Base-by-base conservation (phyloP, 2,797 vertebrate genomes). In the Zenarchopterus dispar region DNA sequence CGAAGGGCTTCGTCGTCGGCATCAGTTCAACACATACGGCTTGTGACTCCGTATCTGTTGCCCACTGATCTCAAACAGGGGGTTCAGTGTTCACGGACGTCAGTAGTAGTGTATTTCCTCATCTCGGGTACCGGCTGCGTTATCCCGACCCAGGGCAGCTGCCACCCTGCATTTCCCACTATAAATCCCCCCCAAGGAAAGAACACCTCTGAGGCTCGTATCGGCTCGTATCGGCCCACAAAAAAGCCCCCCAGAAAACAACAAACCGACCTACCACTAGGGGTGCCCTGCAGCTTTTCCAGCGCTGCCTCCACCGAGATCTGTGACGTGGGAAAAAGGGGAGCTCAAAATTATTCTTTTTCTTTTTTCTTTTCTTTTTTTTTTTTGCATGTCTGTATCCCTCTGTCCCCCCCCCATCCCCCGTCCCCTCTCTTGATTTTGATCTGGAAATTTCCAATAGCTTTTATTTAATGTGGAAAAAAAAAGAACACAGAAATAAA, bases 401-500 rank as follows among this genome's bases (percentile, higher is more conserved):
- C 81, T 73, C 60, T 49, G 49, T 52, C 68, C 80, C 69, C 83
- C 76, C 83, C 76, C 8, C 5, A 3, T 47, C 67, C 66, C 70
- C 70, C 31, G 43, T 70, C 63, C 77, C 80, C 73, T 73, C 70
- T 71, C 50, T 88, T 79, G 69, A 50, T 56, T 61, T 91, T 69
- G 78, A 87, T 87, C 79, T 83, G 85, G 85, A 90, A 89, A 90
- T 91, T 86, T 91, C 87, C 75, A 60, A 88, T 80, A 90, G 85
- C 75, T 88, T 91, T 92, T 92, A 93, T 92, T 91, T 91, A 91
- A 93, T 90, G 85, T 88, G 85, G 81, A 88, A 87, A 91, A 85
- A 88, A 87, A 91, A 85, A 91, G 77, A 91, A 90, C 86, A 89
- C 91, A 87, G 82, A 91, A 91, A 91, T 91, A 93, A 91, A 92